Base-by-base conservation (phyloP, 2,113 vertebrate species). In the Alethe diademata region DNA sequence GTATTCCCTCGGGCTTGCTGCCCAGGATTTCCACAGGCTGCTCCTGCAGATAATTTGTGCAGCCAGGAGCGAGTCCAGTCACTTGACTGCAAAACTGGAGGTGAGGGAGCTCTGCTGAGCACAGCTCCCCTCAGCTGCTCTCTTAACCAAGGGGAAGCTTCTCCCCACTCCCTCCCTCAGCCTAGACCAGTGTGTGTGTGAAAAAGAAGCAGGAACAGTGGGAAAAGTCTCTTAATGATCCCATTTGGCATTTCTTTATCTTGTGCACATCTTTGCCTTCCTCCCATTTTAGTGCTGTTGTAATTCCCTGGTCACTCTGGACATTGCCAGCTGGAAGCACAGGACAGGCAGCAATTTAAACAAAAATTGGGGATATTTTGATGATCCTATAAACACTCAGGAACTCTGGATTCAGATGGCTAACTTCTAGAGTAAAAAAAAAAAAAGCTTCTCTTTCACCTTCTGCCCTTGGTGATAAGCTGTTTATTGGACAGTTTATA, bases 71-170 rank as follows among this genome's bases (percentile, higher is more conserved):
- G 3, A 72, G 50, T 31, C 16, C n/a, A 51, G 29, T 36, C 35
- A 3, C 29, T 48, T 19, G 48, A 14, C 57, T 69, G 24, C 1
- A 4, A 40, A 80, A 28, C 38, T 8, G 0, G 0, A 72, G 43
- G 14, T 1, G 20, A 64, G 31, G 36, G 25, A 67, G 17, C 16
- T 24, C 40, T 8, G 3, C 9, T 43, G 31, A 53, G 23, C 9
- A 11, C 29, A 53, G 47, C 6, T 75, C 19, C 56, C 25, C 36
- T 72, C 62, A 61, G 60, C 43, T 76, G 17, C 62, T 62, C 33
- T 88, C 31, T 33, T 12, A 29, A 43, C 9, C n/a, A 35, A 82
- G 74, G 47, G 18, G 51, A 81, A 72, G 8, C 9, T 60, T 54
- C 3, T 14, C 29, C 33, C 19, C 6, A 18, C 6, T 22, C 12